A percentile compares a stretch with the other conserved stretches of the same genome.
Evolutionary conservation across 2,113 vertebrate genomes (phyloP).

Genomic region (Chionomys nivalis): DNA sequence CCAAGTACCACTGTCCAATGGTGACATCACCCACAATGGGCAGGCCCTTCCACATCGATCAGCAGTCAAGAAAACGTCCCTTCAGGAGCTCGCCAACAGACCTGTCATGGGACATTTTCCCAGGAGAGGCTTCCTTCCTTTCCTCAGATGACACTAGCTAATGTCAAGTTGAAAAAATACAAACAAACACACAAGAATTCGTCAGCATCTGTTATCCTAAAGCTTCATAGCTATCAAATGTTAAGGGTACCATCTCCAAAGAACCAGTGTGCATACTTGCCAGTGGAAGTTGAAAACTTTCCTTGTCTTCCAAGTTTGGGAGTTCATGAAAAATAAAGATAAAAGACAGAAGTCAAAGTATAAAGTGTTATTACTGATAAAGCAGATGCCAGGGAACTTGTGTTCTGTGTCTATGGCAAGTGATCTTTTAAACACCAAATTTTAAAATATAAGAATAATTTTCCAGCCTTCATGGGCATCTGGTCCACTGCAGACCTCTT

Average conservation of each 20-base stretch:
- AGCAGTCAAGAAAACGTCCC: not conserved
- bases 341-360: not conserved
- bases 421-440: not conserved
- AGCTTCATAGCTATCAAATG: not conserved
- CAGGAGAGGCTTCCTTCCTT: not conserved
- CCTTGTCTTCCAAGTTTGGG: not conserved
- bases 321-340: constrained; percentile 7
- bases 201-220: not conserved
- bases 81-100: not conserved
- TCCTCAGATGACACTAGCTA: not conserved
- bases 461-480: not conserved
- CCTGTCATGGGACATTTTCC: no score
- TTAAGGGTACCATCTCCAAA: not conserved
- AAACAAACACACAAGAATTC: not conserved
- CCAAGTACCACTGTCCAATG: not conserved
- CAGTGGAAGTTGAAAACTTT: not conserved
- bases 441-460: not conserved
- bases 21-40: not conserved
- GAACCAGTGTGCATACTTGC: not conserved
- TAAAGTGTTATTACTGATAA: not conserved
- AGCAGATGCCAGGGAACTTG: not conserved
- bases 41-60: not conserved
- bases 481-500: not conserved
- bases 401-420: not conserved
- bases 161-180: not conserved